phyloP scores from a whole-genome alignment of 2,888 invertebrate species.

The Ornithoptera alexandrae region DNA sequence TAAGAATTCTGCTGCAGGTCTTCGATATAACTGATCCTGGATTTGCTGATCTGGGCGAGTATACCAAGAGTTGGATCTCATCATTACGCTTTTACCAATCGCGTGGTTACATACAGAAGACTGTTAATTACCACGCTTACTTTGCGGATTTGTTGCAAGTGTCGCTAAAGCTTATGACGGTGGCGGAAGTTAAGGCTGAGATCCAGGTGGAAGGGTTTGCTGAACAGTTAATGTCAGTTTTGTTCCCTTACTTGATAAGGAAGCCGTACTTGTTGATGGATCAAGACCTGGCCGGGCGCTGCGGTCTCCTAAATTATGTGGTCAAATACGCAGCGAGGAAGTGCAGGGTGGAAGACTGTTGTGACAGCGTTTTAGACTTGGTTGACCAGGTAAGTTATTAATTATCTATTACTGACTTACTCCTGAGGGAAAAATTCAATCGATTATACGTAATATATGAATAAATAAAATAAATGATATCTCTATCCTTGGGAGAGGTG shows the following conservation, averaged over 20 bases:
- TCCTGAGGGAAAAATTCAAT: too few relatives aligned
- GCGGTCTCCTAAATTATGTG: constrained; percentile 42
- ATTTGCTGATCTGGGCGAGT: not conserved
- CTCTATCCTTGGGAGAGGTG: too few relatives aligned
- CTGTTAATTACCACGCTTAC: constrained; percentile 35
- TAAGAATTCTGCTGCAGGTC: constrained; percentile 39
- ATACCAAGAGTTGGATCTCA: constrained; percentile 1
- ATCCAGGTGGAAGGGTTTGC: constrained; percentile 36
- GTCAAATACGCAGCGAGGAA: constrained; percentile 42
- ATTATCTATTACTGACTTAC: not conserved
- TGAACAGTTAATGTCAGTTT: constrained; percentile 42
- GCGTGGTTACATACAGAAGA: constrained; percentile 22
- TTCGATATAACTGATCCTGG: constrained; percentile 6
- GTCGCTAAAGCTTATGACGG: constrained; percentile 38
- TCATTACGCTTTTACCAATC: constrained; percentile 17
- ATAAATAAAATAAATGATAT: too few relatives aligned
- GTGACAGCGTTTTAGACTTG: constrained; percentile 40
- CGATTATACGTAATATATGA: too few relatives aligned
- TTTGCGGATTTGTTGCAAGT: constrained; percentile 43
- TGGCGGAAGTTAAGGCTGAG: constrained; percentile 35
- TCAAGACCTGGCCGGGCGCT: constrained; percentile 33
- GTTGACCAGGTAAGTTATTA: constrained; percentile 48
- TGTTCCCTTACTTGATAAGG: constrained; percentile 38
- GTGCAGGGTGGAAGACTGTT: constrained; percentile 36
- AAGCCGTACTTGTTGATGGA: constrained; percentile 41